phyloP scores from a whole-genome alignment of 2,113 vertebrate genomes.

The Echinops telfairi region DNA sequence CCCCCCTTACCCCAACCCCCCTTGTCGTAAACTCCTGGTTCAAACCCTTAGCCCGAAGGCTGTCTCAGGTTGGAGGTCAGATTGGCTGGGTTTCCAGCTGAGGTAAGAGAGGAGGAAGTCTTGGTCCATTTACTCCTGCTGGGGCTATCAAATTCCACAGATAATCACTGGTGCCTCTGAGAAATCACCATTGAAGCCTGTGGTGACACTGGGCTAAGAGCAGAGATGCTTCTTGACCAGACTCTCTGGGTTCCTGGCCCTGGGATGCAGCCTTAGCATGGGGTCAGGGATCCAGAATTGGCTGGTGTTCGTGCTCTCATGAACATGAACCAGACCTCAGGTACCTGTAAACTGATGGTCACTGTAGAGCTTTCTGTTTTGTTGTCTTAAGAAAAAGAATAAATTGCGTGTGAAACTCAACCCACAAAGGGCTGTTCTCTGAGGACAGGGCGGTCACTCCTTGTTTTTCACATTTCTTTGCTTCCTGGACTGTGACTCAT shows the following conservation, averaged over 20 bases:
- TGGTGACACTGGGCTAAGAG: neutral
- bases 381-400: slow-evolving; percentile 62
- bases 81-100: too few relatives aligned
- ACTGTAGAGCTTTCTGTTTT: neutral
- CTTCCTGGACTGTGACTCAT: slow-evolving; percentile 79
- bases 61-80: too few relatives aligned
- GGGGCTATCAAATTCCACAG: neutral
- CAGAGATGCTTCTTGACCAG: neutral
- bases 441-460: slow-evolving; percentile 31
- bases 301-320: too few relatives aligned
- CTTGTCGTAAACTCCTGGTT: too few relatives aligned
- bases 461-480: neutral
- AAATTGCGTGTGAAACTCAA: slow-evolving; percentile 29
- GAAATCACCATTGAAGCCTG: slow-evolving; percentile 15
- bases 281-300: neutral
- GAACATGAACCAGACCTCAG: too few relatives aligned
- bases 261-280: neutral
- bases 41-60: too few relatives aligned
- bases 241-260: neutral
- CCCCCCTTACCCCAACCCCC: too few relatives aligned
- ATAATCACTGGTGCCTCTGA: too few relatives aligned
- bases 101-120: too few relatives aligned
- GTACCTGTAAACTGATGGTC: neutral
- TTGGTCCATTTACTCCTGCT: neutral
- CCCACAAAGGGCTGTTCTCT: slow-evolving; percentile 64